These are phyloP conservation scores for Apteryx mantelli DNA, from an alignment of 2,113 vertebrate genomes.

Conservation along the genomic window DNA sequence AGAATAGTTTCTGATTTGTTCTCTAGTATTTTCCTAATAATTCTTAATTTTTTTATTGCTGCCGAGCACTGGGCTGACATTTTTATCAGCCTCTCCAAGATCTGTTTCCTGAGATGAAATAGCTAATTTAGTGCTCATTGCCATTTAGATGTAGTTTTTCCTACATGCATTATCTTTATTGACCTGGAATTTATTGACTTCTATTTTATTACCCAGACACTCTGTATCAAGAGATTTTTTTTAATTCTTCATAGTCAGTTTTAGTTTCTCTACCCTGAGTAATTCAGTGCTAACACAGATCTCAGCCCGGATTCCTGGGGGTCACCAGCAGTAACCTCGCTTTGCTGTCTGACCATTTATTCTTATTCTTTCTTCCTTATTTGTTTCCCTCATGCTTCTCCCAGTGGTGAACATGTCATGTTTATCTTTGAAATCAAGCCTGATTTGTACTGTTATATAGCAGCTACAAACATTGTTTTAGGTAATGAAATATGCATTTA, in stretches of 20 bases:
- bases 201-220: background rate
- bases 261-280: background rate
- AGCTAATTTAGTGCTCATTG: background rate
- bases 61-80: background rate
- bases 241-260: background rate
- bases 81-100: background rate
- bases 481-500: background rate
- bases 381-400: background rate
- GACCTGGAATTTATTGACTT: background rate
- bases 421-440: background rate
- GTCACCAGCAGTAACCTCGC: background rate
- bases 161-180: background rate
- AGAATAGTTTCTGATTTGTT: background rate
- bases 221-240: background rate
- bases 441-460: background rate
- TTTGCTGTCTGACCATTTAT: background rate
- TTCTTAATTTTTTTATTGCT: background rate
- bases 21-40: background rate
- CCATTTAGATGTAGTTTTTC: background rate
- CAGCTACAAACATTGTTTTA: background rate
- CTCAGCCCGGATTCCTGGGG: background rate
- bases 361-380: background rate
- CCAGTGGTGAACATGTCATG: background rate
- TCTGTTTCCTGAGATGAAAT: background rate
- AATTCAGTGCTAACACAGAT: background rate